phyloP scores from a whole-genome alignment of 2,797 vertebrate species.

The Fundulus diaphanus region DNA sequence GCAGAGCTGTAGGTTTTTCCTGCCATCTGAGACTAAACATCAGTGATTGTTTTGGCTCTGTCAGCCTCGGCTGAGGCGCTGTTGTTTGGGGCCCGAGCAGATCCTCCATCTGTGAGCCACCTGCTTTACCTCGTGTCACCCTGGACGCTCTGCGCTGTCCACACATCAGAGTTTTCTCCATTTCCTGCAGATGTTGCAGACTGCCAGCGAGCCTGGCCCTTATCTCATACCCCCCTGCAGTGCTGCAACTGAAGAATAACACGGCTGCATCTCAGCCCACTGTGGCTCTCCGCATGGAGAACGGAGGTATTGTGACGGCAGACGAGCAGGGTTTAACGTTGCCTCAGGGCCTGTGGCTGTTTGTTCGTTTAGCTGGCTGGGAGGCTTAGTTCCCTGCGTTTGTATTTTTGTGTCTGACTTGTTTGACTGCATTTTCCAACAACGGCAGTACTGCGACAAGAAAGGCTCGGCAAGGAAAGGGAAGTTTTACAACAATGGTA shows the following conservation, averaged over 20 bases:
- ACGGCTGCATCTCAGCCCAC: constrained; percentile 39
- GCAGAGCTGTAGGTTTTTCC: constrained; percentile 44
- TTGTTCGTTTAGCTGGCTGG: constrained; percentile 70
- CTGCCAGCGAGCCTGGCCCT: constrained; percentile 17
- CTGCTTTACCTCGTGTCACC: constrained; percentile 52
- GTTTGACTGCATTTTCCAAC: constrained; percentile 55
- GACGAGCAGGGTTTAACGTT: constrained; percentile 63
- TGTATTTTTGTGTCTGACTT: constrained; percentile 54
- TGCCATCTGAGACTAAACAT: constrained; percentile 54
- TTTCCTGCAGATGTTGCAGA: constrained; percentile 46
- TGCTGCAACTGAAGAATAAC: constrained; percentile 33
- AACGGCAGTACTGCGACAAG: constrained; percentile 33
- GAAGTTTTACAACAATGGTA: constrained; percentile 44
- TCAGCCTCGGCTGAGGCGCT: constrained; percentile 23
- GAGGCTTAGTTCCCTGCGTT: constrained; percentile 61
- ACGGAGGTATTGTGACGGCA: constrained; percentile 56
- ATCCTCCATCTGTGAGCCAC: constrained; percentile 65
- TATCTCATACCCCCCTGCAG: constrained; percentile 34
- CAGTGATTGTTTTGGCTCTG: constrained; percentile 45
- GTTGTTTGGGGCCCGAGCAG: constrained; percentile 27
- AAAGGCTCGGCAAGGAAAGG: constrained; percentile 62
- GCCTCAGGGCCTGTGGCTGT: constrained; percentile 66
- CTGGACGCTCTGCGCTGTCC: constrained; percentile 37
- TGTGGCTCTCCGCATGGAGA: constrained; percentile 39
- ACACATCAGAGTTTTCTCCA: constrained; percentile 41